These are phyloP conservation scores for Columba janthina DNA, from an alignment of 2,113 vertebrate genomes.

Conservation along the genomic window DNA sequence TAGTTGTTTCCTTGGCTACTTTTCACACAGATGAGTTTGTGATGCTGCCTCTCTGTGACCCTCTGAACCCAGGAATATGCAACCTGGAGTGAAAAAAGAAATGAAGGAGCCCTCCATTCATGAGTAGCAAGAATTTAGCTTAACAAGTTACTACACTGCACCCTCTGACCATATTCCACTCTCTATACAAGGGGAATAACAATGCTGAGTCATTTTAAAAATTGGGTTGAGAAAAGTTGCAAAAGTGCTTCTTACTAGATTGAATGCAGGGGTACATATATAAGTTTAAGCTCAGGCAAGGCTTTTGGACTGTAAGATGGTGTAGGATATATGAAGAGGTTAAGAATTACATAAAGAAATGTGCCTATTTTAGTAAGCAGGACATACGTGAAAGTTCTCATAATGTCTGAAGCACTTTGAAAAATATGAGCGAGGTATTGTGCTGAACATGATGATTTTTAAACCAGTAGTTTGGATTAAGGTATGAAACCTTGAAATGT, in stretches of 20 bases:
- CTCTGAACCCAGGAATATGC: not conserved
- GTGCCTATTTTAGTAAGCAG: not conserved
- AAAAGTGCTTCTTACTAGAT: not conserved
- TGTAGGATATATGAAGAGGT: not conserved
- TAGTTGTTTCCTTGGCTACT: not conserved
- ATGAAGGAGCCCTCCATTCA: not conserved
- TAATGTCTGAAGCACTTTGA: not conserved
- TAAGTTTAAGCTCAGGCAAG: conserved; percentile 38
- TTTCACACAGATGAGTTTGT: not conserved
- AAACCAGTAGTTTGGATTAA: not conserved
- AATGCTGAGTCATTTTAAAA: not conserved
- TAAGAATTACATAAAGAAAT: not conserved
- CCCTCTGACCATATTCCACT: not conserved
- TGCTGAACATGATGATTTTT: not conserved
- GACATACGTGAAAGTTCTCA: not conserved
- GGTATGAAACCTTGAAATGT: not conserved
- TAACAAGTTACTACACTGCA: not conserved
- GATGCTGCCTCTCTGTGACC: not conserved
- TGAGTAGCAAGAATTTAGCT: not conserved
- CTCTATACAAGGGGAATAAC: not conserved
- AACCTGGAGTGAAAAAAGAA: not conserved
- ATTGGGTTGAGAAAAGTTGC: not conserved
- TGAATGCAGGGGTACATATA: not conserved
- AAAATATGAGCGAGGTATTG: not conserved
- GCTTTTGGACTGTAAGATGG: conserved; percentile 31